Percentiles rank a stretch among this genome's conserved stretches.
These are phyloP conservation scores for Lysandra coridon DNA, from an alignment of 2,888 invertebrate genomes.

Conservation along the genomic window DNA sequence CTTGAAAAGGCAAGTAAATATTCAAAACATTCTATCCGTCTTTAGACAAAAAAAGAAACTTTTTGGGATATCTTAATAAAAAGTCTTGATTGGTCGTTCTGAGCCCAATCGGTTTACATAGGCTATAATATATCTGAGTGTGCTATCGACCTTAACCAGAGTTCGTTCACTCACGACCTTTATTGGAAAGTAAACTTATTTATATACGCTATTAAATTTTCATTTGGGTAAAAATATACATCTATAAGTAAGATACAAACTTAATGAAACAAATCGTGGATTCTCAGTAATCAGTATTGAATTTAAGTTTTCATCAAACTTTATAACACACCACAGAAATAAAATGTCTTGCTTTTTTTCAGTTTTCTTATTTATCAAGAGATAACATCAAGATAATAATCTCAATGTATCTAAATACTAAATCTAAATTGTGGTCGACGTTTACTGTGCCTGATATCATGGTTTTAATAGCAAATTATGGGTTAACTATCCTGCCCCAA, in stretches of 20 bases:
- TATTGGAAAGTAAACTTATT: constrained; percentile 21
- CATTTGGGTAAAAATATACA: neutral
- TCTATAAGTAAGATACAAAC: constrained; percentile 9
- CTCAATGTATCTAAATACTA: no score
- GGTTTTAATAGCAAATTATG: no score
- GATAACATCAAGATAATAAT: no score
- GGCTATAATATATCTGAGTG: neutral
- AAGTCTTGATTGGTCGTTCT: neutral
- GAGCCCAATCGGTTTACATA: neutral
- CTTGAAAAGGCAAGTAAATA: no score
- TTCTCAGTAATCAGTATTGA: neutral
- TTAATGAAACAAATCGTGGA: neutral
- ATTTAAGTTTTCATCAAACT: neutral
- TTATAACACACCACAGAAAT: neutral
- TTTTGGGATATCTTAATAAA: no score
- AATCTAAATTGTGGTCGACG: no score
- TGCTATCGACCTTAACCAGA: constrained; percentile 13
- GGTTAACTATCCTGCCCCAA: no score
- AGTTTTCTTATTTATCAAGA: no score
- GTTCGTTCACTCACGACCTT: constrained; percentile 26
- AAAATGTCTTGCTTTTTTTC: no score
- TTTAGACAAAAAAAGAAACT: no score
- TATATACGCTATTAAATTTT: constrained; percentile 21
- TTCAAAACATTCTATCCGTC: no score
- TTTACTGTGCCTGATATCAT: no score